Base-by-base conservation (phyloP, 2,797 vertebrate species). In the Hypotaenidia okinawae region DNA sequence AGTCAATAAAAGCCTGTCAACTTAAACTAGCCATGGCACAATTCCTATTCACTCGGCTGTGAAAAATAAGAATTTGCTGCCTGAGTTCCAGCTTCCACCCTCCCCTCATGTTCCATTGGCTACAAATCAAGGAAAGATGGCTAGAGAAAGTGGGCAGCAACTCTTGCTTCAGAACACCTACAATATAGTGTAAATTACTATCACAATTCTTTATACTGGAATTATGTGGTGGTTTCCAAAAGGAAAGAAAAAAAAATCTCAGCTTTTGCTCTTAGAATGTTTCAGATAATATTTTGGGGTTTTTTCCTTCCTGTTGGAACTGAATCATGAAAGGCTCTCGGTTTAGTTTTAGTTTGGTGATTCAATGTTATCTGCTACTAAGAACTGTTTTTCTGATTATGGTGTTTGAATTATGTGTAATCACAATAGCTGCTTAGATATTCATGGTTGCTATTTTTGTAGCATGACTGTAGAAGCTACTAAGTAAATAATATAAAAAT, bases 261-360 rank as follows among this genome's bases (percentile, higher is more conserved):
- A 72, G 15, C 16, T 68, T 54, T 78, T 68, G 3, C 5, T 78
- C 25, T 84, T 70, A 28, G 2, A 43, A 3, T 21, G 32, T 68
- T 87, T 81, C 58, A 92, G 91, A 93, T 51, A 93, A 67, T 72
- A 49, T 32, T 87, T 66, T 85, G 74, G 96, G 70, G 94, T 45
- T 45, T 70, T 91, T 96, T 83, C 16, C 11, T 59, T 74, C 51
- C 13, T 77, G 8, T 84, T 74, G 45, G 58, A 97, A 91, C n/a
- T 84, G 57, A 67, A 75, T 83, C 30, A 84, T 22, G 1, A 95
- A 95, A 81, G 18, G 43, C 68, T 81, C 59, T 68, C 61, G 43
- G 49, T 28, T 82, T 87, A 57, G 19, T 85, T 79, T 94, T 89
- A 79, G 6, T 67, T 93, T 64, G n/a, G 24, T 77, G 21, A 27